These are phyloP conservation scores for Pelobates fuscus DNA, from an alignment of 2,113 vertebrate species.

Conservation along the genomic window DNA sequence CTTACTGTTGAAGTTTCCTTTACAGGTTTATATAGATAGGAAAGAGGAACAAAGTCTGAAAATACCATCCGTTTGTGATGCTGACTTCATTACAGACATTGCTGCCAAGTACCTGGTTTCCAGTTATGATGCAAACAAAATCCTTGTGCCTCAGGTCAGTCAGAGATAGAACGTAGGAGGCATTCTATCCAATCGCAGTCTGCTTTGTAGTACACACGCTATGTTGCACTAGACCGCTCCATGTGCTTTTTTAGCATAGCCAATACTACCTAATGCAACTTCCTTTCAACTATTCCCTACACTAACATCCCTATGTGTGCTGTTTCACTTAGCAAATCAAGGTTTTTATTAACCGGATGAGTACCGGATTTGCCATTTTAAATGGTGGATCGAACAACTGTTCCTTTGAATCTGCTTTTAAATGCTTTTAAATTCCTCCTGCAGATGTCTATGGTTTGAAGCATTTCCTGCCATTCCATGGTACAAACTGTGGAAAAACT, in stretches of 20 bases:
- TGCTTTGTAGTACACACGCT: neutral
- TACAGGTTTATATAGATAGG: constrained; percentile 64
- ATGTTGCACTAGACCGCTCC: neutral
- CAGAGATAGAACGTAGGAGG: constrained; percentile 58
- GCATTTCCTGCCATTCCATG: neutral
- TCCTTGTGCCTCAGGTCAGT: constrained; percentile 63
- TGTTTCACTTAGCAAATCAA: neutral
- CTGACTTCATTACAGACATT: constrained; percentile 64
- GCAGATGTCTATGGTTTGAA: constrained; percentile 34
- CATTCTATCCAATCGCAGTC: constrained; percentile 27
- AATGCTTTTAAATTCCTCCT: neutral
- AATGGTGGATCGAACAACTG: neutral
- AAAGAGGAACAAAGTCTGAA: constrained; percentile 62
- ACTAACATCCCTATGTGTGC: constrained; percentile 6
- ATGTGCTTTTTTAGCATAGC: constrained; percentile 13
- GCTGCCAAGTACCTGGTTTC: constrained; percentile 61
- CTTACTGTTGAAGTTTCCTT: constrained; percentile 64
- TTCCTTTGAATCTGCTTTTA: neutral
- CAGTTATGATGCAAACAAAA: constrained; percentile 58
- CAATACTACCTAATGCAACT: neutral
- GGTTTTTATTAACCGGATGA: neutral
- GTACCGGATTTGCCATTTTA: neutral
- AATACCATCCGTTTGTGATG: constrained; percentile 59
- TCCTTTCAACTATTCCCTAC: constrained; percentile 2
- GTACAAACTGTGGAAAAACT: too few species aligned